A percentile compares a stretch with the other conserved stretches of the same genome.
These are phyloP conservation scores for Oryzias curvinotus DNA, from an alignment of 2,113 vertebrate genomes.

Conservation along the genomic window DNA sequence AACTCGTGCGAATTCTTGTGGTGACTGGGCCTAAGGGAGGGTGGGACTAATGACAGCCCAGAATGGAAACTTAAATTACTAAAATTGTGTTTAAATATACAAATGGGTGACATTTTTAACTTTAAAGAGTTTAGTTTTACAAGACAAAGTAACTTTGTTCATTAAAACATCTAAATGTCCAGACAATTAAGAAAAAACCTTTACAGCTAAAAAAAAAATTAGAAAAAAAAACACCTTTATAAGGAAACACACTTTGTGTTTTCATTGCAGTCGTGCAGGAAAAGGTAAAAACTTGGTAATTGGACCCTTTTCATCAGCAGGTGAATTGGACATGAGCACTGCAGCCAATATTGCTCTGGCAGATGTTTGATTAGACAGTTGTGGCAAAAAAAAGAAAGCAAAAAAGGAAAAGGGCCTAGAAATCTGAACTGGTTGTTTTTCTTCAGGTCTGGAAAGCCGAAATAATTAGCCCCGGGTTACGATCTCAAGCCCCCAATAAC, in stretches of 20 bases:
- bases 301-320: conserved; percentile 56
- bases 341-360: conserved; percentile 45
- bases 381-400: conserved; percentile 12
- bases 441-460: conserved; percentile 61
- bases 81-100: background rate
- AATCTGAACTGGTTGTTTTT: conserved; percentile 65
- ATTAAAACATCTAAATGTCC: conserved; percentile 47
- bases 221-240: conserved; percentile 6
- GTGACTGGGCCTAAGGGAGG: background rate
- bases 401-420: conserved; percentile 19
- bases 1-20: background rate
- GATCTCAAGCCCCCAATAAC: conserved; percentile 64
- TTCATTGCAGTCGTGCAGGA: conserved; percentile 37
- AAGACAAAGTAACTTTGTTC: conserved; percentile 26
- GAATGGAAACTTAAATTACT: conserved; percentile 11
- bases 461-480: conserved; percentile 71
- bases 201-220: conserved; percentile 1
- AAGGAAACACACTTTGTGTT: conserved; percentile 26
- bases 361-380: conserved; percentile 70
- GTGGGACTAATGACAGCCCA: background rate
- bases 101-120: conserved; percentile 4
- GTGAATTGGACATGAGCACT: conserved; percentile 60
- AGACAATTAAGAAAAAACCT: conserved; percentile 16
- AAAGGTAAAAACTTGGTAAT: conserved; percentile 32
- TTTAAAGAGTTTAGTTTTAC: conserved; percentile 37